Base-by-base conservation (phyloP, 2,113 vertebrate species). In the Gambusia affinis region DNA sequence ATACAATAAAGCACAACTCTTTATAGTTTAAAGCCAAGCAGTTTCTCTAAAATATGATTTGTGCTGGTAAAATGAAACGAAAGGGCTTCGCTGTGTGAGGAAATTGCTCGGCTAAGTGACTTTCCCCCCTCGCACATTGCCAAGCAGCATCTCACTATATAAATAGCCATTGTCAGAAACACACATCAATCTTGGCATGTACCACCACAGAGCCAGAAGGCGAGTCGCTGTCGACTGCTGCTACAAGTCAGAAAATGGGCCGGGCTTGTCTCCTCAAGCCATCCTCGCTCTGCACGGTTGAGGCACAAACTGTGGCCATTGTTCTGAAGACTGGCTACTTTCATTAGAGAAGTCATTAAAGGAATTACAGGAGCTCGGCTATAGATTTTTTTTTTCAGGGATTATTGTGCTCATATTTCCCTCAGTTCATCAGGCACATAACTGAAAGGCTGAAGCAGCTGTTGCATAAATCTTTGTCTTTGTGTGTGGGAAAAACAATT, bases 281-380 rank as follows among this genome's bases (percentile, higher is more conserved):
- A 76, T 80, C 76, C 76, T 63, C 15, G 31, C 80, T 76, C 78
- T 51, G 78, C 78, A 73, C 81, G 79, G 80, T 72, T 65, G 77
- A 85, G 71, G 65, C 82, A 51, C 78, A 61, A 68, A 79, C 79
- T 78, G 83, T 51, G 81, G 86, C 85, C 84, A 80, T 67, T 31
- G 79, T 90, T 90, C 88, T 87, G 85, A 63, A 92, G 89, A 82
- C 79, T 87, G 89, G 85, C 73, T 83, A 84, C 87, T 92, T 92
- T 92, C 87, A 92, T 93, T 94, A 93, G 85, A 90, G 74, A 85
- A 92, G 84, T 91, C 90, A 91, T 91, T 92, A 92, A 73, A 88
- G 78, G 86, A 89, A 90, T 90, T 89, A 89, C 92, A 90, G 77
- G 63, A 83, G 81, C 77, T 64, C 42, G 19, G 68, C 69, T 78